phyloP scores from a whole-genome alignment of 2,888 invertebrate species.

The Cataglyphis albicans region DNA sequence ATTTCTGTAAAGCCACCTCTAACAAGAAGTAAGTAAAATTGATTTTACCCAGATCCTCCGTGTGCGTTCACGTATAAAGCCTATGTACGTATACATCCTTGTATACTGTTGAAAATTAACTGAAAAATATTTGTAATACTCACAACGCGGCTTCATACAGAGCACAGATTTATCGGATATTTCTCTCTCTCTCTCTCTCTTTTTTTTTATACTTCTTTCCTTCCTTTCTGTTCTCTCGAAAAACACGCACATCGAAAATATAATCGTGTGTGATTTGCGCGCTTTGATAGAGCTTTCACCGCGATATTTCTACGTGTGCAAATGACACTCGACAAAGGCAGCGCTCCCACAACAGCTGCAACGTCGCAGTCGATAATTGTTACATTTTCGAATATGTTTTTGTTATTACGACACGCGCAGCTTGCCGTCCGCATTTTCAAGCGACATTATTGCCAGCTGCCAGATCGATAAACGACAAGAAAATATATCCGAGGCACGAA shows the following conservation, averaged over 20 bases:
- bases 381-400: constrained; percentile 46
- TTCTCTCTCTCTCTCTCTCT: neutral
- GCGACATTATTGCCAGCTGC: constrained; percentile 33
- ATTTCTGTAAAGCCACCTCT: constrained; percentile 26
- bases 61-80: neutral
- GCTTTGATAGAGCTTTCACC: constrained; percentile 52
- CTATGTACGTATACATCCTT: neutral
- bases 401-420: constrained; percentile 49
- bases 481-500: neutral
- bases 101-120: constrained; percentile 7
- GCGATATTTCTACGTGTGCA: constrained; percentile 49
- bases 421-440: constrained; percentile 27
- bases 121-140: constrained; percentile 5
- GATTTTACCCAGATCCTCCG: constrained; percentile 30
- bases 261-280: constrained; percentile 39
- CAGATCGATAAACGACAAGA: constrained; percentile 3
- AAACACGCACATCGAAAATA: constrained; percentile 32
- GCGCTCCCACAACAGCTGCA: constrained; percentile 6
- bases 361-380: constrained; percentile 51
- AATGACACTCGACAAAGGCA: constrained; percentile 51
- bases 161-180: constrained; percentile 11
- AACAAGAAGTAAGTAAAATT: constrained; percentile 46
- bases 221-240: neutral
- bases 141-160: neutral
- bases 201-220: neutral